phyloP scores from a whole-genome alignment of 2,113 vertebrate genomes.

The Pholis gunnellus region DNA sequence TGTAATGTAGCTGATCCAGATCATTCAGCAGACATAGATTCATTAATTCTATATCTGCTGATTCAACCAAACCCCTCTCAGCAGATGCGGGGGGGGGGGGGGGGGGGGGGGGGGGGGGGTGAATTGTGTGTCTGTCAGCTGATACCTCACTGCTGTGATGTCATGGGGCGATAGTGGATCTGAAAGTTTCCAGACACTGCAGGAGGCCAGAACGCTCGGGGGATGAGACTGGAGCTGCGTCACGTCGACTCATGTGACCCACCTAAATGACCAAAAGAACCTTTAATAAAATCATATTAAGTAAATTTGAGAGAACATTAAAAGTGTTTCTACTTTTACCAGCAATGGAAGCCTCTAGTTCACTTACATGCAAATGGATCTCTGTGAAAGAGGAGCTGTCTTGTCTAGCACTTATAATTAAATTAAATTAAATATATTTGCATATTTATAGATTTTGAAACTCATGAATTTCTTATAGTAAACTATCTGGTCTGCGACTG shows the following conservation, averaged over 20 bases:
- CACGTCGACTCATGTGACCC: conserved; percentile 41
- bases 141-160: conserved; percentile 59
- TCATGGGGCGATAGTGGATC: conserved; percentile 50
- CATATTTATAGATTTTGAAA: background rate
- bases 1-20: background rate
- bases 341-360: background rate
- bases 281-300: background rate
- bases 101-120: background rate
- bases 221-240: background rate
- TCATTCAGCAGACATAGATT: background rate
- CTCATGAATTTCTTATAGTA: background rate
- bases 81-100: conserved; percentile 1
- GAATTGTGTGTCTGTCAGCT: conserved; percentile 63
- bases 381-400: background rate
- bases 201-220: conserved; percentile 5
- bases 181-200: conserved; percentile 28
- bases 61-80: background rate
- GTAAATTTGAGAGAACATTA: background rate
- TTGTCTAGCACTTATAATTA: background rate
- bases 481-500: too few relatives aligned
- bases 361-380: background rate
- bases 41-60: background rate
- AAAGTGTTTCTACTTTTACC: background rate
- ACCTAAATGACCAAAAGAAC: background rate
- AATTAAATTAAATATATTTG: background rate